Base-by-base conservation (phyloP, 2,888 invertebrate species). In the Sphaeridia pumilis region DNA sequence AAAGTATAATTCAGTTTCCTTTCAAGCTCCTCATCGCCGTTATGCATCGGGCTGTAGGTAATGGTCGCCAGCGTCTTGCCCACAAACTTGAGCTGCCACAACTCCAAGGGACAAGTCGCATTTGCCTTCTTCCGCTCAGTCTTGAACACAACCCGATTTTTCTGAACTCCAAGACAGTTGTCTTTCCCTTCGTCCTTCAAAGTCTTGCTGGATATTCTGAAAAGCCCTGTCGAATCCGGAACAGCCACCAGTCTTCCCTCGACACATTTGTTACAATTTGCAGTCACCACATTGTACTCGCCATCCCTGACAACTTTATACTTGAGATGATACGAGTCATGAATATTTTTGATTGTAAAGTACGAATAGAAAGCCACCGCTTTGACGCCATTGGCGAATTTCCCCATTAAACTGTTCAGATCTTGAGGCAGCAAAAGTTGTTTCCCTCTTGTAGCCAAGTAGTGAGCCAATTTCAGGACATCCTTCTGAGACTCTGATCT, bases 1-100 rank as follows among this genome's bases (percentile, higher is more conserved):
- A 34, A 24, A 14, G 24, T 20, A 17, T 38, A 38, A 38, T 38
- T 38, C 5, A 38, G 7, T 7, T 20, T 17, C 5, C 17, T 14
- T 38, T 38, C 17, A 38, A 38, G 20, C 7, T 17, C 38, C 17
- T 7, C 20, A 12, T 38, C 38, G 14, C 31, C 31, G 7, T 14
- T 14, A 10, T 14, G 10, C 17, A 38, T 38, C 4, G 50, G 50
- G 4, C 44, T 31, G 31, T 50, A 50, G 20, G 28, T 17, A n/a
- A 50, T 24, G 31, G 34, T 50, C 3, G 50, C 50, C 24, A 50
- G 14, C 12, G 44, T 50, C 34, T 50, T 50, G 2, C 50, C 50
- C 22, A 50, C 50, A 44, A 50, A 50, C 12, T 34, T 43, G 26
- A 50, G 43, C 25, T 50, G 50, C 50, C 50, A 50, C 14, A 20